Evolutionary conservation across 2,113 vertebrate species (phyloP).

Genomic region (Rhinolophus sinicus): DNA sequence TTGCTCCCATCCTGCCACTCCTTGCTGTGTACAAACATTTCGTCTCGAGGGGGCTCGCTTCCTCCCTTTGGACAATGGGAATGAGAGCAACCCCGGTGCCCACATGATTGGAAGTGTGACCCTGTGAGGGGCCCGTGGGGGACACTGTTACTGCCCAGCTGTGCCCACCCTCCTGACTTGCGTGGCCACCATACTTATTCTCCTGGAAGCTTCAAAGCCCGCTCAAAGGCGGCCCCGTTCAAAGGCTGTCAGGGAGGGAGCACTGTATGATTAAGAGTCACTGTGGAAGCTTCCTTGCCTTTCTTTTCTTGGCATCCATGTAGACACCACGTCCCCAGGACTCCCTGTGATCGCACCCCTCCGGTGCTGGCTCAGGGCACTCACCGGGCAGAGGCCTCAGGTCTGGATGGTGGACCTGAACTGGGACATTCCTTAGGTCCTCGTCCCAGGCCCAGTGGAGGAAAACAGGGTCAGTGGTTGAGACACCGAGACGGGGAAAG

Average conservation of each 20-base stretch:
- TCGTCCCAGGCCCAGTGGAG: background rate
- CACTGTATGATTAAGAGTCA: background rate
- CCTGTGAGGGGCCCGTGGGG: fast-evolving
- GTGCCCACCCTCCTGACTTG: fast-evolving
- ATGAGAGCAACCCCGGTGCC: fast-evolving
- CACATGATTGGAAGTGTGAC: fast-evolving
- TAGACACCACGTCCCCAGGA: background rate
- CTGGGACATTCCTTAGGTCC: background rate
- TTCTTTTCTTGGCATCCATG: background rate
- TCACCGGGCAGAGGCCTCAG: too few species aligned
- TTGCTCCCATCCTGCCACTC: background rate
- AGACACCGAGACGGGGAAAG: background rate
- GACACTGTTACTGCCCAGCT: fast-evolving
- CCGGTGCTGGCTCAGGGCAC: background rate
- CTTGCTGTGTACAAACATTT: fast-evolving
- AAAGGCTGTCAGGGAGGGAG: background rate
- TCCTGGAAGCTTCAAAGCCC: background rate
- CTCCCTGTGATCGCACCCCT: too few species aligned
- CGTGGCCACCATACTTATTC: background rate
- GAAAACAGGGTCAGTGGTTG: background rate
- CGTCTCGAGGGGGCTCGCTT: fast-evolving
- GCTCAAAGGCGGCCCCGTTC: background rate
- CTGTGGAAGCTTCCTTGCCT: background rate
- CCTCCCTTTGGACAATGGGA: too few species aligned
- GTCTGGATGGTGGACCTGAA: background rate